These are phyloP conservation scores for Ochropleura plecta DNA, from an alignment of 2,888 invertebrate species.

Conservation along the genomic window DNA sequence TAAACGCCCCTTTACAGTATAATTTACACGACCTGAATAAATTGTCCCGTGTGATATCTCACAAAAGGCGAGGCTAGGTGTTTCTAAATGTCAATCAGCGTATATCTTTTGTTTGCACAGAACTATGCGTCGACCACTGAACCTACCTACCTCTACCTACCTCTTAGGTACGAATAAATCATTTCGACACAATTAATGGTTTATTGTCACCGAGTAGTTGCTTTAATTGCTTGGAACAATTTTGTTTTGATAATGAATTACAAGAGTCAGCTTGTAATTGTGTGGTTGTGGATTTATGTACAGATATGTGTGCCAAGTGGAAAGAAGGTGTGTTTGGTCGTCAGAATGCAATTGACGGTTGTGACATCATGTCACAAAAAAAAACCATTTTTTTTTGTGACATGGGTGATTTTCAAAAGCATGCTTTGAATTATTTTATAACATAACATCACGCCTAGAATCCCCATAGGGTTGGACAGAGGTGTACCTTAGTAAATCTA, in stretches of 20 bases:
- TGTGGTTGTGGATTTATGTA: constrained; percentile 54
- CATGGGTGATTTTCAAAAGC: background rate
- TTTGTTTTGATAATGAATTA: constrained; percentile 72
- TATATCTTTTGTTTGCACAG: constrained; percentile 63
- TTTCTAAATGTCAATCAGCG: constrained; percentile 69
- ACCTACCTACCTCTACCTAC: constrained; percentile 47
- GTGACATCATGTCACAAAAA: too few species aligned
- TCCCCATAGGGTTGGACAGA: too few species aligned
- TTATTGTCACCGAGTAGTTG: constrained; percentile 79
- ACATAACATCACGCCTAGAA: background rate
- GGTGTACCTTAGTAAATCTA: too few species aligned
- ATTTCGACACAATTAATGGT: constrained; percentile 83
- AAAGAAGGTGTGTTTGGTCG: constrained; percentile 33
- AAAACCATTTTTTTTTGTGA: too few species aligned
- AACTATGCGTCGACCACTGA: constrained; percentile 56
- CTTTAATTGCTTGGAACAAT: constrained; percentile 79
- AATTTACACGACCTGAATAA: constrained; percentile 61
- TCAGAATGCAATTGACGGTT: background rate
- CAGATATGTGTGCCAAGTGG: constrained; percentile 54
- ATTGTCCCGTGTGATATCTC: constrained; percentile 63
- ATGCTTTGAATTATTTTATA: background rate
- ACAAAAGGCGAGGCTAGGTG: constrained; percentile 65
- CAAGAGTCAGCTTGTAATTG: constrained; percentile 64
- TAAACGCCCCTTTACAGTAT: constrained; percentile 52
- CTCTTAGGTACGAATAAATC: constrained; percentile 73